Conservation (phyloP, 2,113 vertebrate genomes). For the Esox niger region DNA sequence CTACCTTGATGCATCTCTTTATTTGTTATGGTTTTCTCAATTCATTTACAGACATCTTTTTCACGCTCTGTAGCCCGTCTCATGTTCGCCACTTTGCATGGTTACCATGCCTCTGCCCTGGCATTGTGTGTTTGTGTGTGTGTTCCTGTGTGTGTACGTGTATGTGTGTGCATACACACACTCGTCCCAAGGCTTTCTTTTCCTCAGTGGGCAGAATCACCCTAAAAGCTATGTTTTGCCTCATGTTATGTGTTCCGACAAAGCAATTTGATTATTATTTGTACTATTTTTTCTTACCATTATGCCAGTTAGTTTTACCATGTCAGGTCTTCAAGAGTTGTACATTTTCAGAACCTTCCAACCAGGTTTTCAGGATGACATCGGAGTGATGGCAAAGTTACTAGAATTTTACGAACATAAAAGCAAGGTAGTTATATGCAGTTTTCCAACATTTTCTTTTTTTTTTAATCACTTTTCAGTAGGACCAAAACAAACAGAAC, state of each 20-base stretch:
- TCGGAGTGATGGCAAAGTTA: too few relatives aligned
- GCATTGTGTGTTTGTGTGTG: conserved; percentile 7
- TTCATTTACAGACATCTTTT: conserved; percentile 73
- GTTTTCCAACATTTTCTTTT: too few relatives aligned
- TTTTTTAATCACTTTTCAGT: too few relatives aligned
- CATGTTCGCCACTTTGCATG: conserved; percentile 69
- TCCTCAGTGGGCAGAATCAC: conserved; percentile 32
- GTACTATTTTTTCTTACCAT: conserved; percentile 58
- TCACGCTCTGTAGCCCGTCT: conserved; percentile 54
- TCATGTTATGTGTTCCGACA: conserved; percentile 60
- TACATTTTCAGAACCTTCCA: too few relatives aligned
- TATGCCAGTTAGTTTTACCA: too few relatives aligned
- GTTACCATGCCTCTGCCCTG: conserved; percentile 55
- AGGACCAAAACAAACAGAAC: too few relatives aligned
- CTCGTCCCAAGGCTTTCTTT: conserved; percentile 47
- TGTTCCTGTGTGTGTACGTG: conserved; percentile 27
- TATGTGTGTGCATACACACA: conserved; percentile 28
- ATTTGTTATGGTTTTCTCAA: conserved; percentile 75
- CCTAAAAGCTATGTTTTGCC: conserved; percentile 73
- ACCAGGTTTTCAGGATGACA: too few relatives aligned
- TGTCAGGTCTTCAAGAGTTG: too few relatives aligned
- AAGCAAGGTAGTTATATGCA: too few relatives aligned
- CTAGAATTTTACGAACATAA: too few relatives aligned
- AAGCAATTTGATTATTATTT: conserved; percentile 61
- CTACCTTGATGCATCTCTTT: conserved; percentile 74